These are phyloP conservation scores for Muraenolepis orangiensis DNA, from an alignment of 2,797 vertebrate species.

Conservation along the genomic window DNA sequence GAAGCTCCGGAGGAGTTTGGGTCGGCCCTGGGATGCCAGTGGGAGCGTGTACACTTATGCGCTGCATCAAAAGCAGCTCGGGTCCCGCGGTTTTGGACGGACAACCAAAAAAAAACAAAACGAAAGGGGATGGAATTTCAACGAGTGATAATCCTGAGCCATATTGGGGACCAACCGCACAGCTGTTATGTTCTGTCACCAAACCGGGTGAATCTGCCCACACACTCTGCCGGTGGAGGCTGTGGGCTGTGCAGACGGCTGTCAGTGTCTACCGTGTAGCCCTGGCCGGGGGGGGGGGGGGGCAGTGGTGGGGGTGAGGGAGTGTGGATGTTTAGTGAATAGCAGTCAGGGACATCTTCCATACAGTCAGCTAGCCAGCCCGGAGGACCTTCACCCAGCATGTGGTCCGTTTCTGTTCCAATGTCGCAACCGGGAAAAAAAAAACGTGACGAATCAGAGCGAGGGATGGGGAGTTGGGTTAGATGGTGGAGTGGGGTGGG, in stretches of 20 bases:
- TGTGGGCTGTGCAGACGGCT: not conserved
- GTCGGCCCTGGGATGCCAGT: not conserved
- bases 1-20: not conserved
- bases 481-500: constrained; percentile 3
- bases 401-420: not conserved
- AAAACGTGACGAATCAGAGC: constrained; percentile 14
- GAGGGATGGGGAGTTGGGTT: constrained; percentile 37
- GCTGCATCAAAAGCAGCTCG: not conserved
- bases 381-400: too few relatives aligned
- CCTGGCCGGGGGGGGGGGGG: not conserved
- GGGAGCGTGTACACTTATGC: not conserved
- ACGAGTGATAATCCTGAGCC: not conserved
- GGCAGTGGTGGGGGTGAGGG: not conserved
- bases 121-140: not conserved
- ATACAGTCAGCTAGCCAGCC: not conserved
- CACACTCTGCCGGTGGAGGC: constrained; percentile 8
- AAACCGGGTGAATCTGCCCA: constrained; percentile 3
- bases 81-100: not conserved
- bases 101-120: too few relatives aligned
- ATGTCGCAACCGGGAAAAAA: not conserved
- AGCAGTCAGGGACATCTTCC: not conserved
- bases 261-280: not conserved
- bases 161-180: not conserved
- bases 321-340: not conserved
- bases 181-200: not conserved